Evolutionary conservation across 2,888 invertebrate species (phyloP), one percentile per base, ranked within the genome.

Genomic region (Melipona beecheii): DNA sequence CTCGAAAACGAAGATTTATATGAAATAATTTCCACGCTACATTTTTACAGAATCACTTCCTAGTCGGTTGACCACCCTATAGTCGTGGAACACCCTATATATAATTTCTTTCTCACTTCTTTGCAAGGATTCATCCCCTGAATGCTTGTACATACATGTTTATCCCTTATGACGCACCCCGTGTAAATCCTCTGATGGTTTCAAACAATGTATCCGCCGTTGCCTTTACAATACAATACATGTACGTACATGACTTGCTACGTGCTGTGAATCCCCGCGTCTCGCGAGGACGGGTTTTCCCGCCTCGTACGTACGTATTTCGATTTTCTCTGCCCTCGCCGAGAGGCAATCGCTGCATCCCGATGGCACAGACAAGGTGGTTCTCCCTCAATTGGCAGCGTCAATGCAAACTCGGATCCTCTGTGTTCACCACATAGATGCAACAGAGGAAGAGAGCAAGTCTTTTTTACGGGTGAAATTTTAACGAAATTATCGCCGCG

Each of bases 221-320:
- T 13, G n/a, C 15, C 56, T 15, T 5, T 15, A 5, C 13, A 65
- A 64, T 21, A 21, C 5, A 21, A 21, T 36, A 21, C 21, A 3
- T 21, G 64, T 36, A 11, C 3, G 0, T 36, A 43, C 43, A 11
- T 9, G n/a, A 19, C 2, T 5, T 43, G 2, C 5, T 65, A 65
- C n/a, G 65, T 36, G 36, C n/a, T 15, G 6, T n/a, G 65, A 36
- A 65, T 65, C 36, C 15, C 13, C 13, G n/a, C 15, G 2, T 5
- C 36, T 43, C 43, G 36, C 64, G 64, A 65, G 64, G 64, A 65
- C 64, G 36, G 64, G 64, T n/a, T 65, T 65, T 65, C 36, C 64
- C 64, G 64, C 0, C 64, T 64, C 31, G 31, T 31, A 31, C 31
- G 3, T 31, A 31, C 17, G 21, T 36, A 36, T 21, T 36, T 36